phyloP scores from a whole-genome alignment of 2,888 invertebrate genomes.

The Cataglyphis cursor region DNA sequence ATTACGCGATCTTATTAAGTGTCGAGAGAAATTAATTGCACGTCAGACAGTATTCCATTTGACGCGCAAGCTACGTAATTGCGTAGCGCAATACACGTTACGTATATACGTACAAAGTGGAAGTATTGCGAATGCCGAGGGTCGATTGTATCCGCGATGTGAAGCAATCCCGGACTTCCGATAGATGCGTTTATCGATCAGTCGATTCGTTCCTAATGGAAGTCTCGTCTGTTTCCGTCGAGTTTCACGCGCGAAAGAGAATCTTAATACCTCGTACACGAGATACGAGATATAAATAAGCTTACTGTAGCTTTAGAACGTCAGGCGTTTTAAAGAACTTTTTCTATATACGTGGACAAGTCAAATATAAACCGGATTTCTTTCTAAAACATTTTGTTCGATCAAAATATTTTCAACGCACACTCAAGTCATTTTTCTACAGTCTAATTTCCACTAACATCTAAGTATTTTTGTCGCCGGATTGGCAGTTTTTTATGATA shows the following conservation, averaged over 20 bases:
- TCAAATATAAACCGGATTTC: too few relatives aligned
- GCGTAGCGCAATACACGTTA: slow-evolving; percentile 12
- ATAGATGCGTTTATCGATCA: slow-evolving; percentile 22
- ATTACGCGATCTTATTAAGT: slow-evolving; percentile 54
- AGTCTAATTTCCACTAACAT: too few relatives aligned
- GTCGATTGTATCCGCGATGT: slow-evolving; percentile 32
- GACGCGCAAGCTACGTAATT: slow-evolving; percentile 48
- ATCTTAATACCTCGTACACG: not conserved
- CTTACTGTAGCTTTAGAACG: not conserved
- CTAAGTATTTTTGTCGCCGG: too few relatives aligned
- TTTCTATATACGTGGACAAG: too few relatives aligned
- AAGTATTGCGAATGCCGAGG: slow-evolving; percentile 49
- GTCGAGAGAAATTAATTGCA: slow-evolving; percentile 57
- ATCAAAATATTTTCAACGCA: too few relatives aligned
- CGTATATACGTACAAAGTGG: slow-evolving; percentile 6
- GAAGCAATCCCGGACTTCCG: slow-evolving; percentile 16
- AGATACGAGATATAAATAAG: not conserved
- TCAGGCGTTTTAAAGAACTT: not conserved
- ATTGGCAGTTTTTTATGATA: too few relatives aligned
- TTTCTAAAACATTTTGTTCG: too few relatives aligned
- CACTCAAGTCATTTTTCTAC: too few relatives aligned
- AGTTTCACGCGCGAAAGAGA: not conserved
- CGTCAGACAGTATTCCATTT: slow-evolving; percentile 49
- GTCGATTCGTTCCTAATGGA: slow-evolving; percentile 34
- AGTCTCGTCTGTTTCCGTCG: slow-evolving; percentile 14